These are phyloP conservation scores for Anguilla pacifica DNA, from an alignment of 2,797 vertebrate species.

Conservation along the genomic window DNA sequence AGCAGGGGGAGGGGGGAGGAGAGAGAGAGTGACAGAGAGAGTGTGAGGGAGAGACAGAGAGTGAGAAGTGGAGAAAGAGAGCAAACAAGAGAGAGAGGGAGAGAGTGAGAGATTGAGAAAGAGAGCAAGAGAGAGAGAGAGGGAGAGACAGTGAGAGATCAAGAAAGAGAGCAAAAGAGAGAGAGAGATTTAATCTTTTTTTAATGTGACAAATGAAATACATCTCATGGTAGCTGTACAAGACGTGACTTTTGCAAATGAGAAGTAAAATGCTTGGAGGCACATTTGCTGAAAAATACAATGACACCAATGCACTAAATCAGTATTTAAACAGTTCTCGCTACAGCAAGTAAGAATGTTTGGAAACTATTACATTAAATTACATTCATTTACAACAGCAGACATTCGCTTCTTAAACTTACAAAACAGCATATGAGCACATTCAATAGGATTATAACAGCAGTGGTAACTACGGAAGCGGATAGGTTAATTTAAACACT, in stretches of 20 bases:
- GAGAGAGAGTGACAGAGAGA: too few relatives aligned
- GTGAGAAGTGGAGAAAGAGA: neutral
- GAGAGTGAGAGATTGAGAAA: neutral
- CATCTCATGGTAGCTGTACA: neutral
- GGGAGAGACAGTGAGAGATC: neutral
- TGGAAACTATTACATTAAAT: constrained; percentile 9
- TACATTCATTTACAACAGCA: neutral
- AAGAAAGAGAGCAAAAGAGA: too few relatives aligned
- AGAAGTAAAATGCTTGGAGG: neutral
- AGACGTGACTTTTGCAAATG: neutral
- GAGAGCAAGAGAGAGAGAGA: neutral
- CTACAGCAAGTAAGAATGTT: neutral
- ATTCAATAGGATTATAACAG: neutral
- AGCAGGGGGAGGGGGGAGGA: too few relatives aligned
- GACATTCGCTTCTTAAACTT: neutral
- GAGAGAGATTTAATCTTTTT: neutral
- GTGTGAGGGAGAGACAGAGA: neutral
- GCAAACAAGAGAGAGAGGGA: neutral
- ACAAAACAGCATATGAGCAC: neutral
- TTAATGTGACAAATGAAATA: constrained; percentile 8
- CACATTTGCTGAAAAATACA: constrained; percentile 3
- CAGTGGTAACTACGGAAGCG: neutral
- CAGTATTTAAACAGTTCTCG: neutral
- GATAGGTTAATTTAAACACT: neutral
- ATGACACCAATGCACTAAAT: neutral